Evolutionary conservation across 2,113 vertebrate species (phyloP), one percentile per base, ranked within the genome.

Genomic region (Australoheros scitulus): DNA sequence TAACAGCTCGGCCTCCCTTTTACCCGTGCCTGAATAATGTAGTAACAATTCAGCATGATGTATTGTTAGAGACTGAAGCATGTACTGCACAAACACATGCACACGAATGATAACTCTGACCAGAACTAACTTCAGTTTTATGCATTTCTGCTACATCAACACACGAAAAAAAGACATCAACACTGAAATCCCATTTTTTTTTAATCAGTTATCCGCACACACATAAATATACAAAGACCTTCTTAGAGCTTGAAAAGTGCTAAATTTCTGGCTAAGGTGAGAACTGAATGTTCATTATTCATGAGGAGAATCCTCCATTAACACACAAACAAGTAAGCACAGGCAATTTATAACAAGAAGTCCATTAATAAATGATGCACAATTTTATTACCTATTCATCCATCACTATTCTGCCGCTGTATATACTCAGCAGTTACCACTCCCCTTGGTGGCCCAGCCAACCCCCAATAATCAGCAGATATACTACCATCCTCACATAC

Each of bases 261-360:
- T 74, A 89, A 89, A 80, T 85, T 64, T 41, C 78, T 17, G 15
- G 70, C 52, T 2, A 58, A 79, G 77, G 74, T 80, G 82, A 87
- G 84, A 90, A 88, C 11, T 85, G 79, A 84, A 59, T 50, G 77
- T 91, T 90, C 82, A 87, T 93, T 93, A 93, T 91, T 93, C 85
- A 93, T 85, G 50, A 89, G 56, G 60, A 79, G 78, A 80, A 61
- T 60, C 75, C 38, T 85, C 59, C 52, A 57, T 68, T 56, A 63
- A 76, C 78, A 80, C 61, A 79, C 59, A 74, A 18, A 80, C 63
- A 70, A 13, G 11, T 22, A 13, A 50, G 56, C 61, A 82, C 17
- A 41, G 24, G 61, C 82, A 80, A 87, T 92, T 92, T 83, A 92
- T 92, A 88, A 90, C 77, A 79, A 86, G 64, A 74, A 80, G 32